phyloP scores from a whole-genome alignment of 2,888 invertebrate genomes.

The Ornithoptera priamus region DNA sequence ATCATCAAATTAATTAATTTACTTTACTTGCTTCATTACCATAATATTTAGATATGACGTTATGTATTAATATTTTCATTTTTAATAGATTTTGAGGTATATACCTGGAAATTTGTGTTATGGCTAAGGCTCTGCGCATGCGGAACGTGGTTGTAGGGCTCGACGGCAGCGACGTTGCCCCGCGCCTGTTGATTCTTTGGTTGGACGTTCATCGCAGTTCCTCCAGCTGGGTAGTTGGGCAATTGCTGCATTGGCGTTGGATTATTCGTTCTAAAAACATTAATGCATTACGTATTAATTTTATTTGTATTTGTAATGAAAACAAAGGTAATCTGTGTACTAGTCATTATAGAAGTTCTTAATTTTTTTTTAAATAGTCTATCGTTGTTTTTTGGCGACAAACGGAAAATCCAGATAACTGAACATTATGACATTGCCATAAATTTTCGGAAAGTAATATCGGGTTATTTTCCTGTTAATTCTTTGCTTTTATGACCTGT shows the following conservation, averaged over 20 bases:
- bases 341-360: too few relatives aligned
- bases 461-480: too few relatives aligned
- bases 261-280: constrained; percentile 68
- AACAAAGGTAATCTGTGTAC: too few relatives aligned
- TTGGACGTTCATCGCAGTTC: constrained; percentile 59
- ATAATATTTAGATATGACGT: too few relatives aligned
- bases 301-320: too few relatives aligned
- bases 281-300: not conserved
- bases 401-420: too few relatives aligned
- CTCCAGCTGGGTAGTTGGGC: constrained; percentile 65
- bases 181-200: constrained; percentile 80
- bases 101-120: constrained; percentile 71
- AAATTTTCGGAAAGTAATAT: too few relatives aligned
- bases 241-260: constrained; percentile 73
- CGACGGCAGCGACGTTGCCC: constrained; percentile 92
- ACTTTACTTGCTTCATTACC: too few relatives aligned
- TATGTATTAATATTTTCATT: not conserved
- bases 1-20: not conserved
- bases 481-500: too few relatives aligned
- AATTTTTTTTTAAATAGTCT: too few relatives aligned
- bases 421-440: too few relatives aligned
- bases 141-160: constrained; percentile 93
- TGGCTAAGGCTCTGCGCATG: constrained; percentile 78
- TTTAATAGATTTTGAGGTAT: not conserved
- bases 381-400: too few relatives aligned